Conservation (phyloP, 2,113 vertebrate genomes). For the Pygoscelis adeliae region DNA sequence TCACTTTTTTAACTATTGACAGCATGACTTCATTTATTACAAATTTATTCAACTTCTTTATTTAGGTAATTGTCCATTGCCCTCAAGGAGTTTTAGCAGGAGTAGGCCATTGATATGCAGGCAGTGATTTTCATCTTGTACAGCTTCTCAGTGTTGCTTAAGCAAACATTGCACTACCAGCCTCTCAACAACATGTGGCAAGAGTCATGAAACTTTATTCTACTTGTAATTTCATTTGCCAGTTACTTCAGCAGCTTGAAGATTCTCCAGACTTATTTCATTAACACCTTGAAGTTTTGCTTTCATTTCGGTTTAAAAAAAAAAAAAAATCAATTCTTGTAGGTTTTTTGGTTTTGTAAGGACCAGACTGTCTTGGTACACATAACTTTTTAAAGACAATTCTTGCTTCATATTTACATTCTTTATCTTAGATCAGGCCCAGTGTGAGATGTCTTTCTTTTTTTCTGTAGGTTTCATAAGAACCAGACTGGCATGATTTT, state of each 20-base stretch:
- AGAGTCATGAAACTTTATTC: background rate
- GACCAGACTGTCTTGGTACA: background rate
- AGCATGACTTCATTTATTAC: background rate
- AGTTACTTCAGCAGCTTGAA: background rate
- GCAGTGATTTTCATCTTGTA: background rate
- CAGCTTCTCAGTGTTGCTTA: background rate
- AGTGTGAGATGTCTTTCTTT: background rate
- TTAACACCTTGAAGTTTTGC: background rate
- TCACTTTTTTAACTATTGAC: background rate
- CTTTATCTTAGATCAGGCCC: background rate
- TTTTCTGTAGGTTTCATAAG: background rate
- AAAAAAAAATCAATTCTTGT: background rate
- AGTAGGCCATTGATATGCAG: background rate
- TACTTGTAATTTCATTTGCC: background rate
- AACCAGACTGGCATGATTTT: background rate
- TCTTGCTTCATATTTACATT: background rate
- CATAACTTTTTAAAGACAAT: background rate
- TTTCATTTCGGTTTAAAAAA: background rate
- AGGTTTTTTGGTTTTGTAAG: background rate
- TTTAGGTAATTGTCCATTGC: background rate
- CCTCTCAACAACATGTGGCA: background rate
- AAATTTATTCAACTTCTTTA: background rate
- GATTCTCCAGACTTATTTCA: background rate
- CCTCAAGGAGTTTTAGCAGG: background rate
- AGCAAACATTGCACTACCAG: background rate